These are phyloP conservation scores for Tigriopus japonicus DNA, from an alignment of 1,140 invertebrate genomes.

Conservation along the genomic window DNA sequence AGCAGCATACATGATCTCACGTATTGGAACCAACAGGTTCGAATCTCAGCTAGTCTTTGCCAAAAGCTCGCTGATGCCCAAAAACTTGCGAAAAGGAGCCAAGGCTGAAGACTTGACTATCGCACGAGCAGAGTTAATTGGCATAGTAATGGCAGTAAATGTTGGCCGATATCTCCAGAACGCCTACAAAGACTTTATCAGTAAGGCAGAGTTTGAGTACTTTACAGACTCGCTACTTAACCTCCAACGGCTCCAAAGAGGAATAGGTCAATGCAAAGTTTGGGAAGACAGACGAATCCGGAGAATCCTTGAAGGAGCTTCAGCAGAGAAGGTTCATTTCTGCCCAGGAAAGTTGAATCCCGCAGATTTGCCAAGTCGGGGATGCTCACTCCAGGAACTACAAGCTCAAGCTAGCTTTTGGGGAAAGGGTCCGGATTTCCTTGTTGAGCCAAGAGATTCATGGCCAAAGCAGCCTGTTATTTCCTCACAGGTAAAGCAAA, in stretches of 20 bases:
- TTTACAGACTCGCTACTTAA: neutral
- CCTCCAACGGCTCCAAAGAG: neutral
- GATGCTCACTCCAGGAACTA: neutral
- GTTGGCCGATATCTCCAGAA: neutral
- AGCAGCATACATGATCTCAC: neutral
- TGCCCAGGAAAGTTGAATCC: neutral
- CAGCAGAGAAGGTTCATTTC: neutral
- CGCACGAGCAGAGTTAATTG: neutral
- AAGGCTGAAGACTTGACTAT: neutral
- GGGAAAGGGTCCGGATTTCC: neutral
- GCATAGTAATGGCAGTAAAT: neutral
- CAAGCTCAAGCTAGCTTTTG: neutral
- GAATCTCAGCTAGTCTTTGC: neutral
- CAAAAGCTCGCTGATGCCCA: constrained; percentile 3
- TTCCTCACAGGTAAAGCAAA: no score
- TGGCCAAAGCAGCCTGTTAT: neutral
- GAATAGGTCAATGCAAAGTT: neutral
- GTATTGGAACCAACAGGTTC: neutral
- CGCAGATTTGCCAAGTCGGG: neutral
- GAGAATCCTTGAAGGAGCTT: neutral
- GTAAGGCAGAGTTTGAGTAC: no score
- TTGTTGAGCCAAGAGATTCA: neutral
- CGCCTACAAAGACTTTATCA: no score
- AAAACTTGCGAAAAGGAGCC: neutral
- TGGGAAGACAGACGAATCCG: neutral